Percentiles rank a stretch among this genome's conserved stretches.
Conservation (phyloP, 1,140 invertebrate genomes). For the Galendromus occidentalis region DNA sequence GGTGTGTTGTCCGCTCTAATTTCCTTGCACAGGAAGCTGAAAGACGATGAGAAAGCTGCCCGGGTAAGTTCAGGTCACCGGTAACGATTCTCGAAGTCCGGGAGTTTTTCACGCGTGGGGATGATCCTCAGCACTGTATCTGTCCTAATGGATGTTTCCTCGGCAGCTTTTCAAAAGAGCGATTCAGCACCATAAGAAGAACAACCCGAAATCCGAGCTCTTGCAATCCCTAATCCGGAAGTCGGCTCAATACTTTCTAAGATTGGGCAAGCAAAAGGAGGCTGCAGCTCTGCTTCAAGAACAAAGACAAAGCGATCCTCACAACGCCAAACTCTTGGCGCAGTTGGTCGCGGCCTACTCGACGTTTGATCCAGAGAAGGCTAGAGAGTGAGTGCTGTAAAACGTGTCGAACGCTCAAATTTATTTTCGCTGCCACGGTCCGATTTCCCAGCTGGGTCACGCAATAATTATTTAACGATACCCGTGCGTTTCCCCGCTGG, state of each 20-base stretch:
- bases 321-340: slow-evolving; percentile 55
- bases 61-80: slow-evolving; percentile 18
- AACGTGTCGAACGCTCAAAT: not conserved
- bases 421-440: too few relatives aligned
- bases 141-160: not conserved
- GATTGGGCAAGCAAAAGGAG: slow-evolving; percentile 46
- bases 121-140: not conserved
- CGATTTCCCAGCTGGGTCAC: too few relatives aligned
- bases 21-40: not conserved
- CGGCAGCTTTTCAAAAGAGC: not conserved
- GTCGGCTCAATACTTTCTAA: slow-evolving; percentile 53
- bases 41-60: not conserved
- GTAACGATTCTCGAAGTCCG: not conserved
- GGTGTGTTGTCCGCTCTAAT: not conserved
- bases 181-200: not conserved
- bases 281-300: slow-evolving; percentile 67
- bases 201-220: not conserved
- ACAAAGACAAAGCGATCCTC: slow-evolving; percentile 49
- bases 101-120: not conserved
- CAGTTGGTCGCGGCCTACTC: slow-evolving; percentile 72
- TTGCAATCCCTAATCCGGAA: not conserved
- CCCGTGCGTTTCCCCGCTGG: too few relatives aligned
- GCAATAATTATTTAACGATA: too few relatives aligned
- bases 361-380: slow-evolving; percentile 49
- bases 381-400: slow-evolving; percentile 33